Evolutionary conservation across 2,888 invertebrate species (phyloP).

Genomic region (Drosophila barbarae): DNA sequence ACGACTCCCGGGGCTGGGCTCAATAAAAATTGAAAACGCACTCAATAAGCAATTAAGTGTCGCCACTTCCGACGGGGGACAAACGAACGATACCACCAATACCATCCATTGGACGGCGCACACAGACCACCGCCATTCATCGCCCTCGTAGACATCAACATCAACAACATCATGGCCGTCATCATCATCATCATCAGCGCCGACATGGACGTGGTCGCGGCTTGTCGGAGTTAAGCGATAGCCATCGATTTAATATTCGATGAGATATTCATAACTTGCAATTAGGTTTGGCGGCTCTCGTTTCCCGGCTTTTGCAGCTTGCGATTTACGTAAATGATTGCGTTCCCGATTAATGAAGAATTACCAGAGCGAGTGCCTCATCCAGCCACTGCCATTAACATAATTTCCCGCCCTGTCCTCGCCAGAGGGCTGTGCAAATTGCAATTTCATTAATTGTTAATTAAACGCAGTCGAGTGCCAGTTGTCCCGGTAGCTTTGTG

Average conservation of each 20-base stretch:
- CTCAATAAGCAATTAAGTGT: conserved; percentile 50
- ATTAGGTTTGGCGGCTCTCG: conserved; percentile 51
- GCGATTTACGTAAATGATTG: conserved; percentile 37
- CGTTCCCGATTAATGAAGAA: conserved; percentile 52
- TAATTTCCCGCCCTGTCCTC: conserved; percentile 48
- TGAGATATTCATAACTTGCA: conserved; percentile 68
- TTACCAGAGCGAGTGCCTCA: conserved; percentile 43
- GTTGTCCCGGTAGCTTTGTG: conserved; percentile 30
- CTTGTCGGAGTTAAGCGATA: conserved; percentile 27
- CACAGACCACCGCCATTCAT: conserved; percentile 24
- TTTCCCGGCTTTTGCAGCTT: conserved; percentile 6
- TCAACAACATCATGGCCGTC: conserved; percentile 11
- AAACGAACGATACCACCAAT: conserved; percentile 18
- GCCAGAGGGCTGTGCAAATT: conserved; percentile 36
- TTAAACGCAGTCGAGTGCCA: conserved; percentile 49
- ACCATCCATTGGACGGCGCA: conserved; percentile 4
- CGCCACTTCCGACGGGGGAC: conserved; percentile 42
- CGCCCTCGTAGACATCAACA: conserved; percentile 22
- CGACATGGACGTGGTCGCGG: conserved; percentile 20
- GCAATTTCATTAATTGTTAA: conserved; percentile 60
- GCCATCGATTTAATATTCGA: conserved; percentile 55
- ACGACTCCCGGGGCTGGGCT: conserved; percentile 7
- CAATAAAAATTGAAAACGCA: conserved; percentile 51
- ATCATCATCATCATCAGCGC: conserved; percentile 7
- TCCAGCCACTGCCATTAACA: conserved; percentile 50